Evolutionary conservation across 2,888 invertebrate species (phyloP).

Genomic region (Drosophila algonquin): DNA sequence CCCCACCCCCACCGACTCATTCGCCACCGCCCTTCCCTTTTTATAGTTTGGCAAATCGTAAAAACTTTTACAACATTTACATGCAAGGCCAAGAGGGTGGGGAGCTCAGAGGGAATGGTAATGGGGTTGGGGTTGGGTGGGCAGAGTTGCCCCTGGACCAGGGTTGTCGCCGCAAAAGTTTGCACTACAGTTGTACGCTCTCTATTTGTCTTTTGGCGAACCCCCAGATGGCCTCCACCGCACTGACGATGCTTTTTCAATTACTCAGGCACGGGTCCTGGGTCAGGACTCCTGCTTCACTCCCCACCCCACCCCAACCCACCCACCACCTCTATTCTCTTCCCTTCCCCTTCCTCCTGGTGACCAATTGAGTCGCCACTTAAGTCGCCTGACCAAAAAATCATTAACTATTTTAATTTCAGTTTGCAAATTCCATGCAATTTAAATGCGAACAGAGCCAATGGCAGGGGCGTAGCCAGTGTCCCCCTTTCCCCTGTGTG

Average conservation of each 20-base stretch:
- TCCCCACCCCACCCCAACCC: too few relatives aligned
- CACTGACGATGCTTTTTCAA: conserved; percentile 53
- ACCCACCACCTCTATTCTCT: neutral
- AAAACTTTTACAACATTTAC: conserved; percentile 77
- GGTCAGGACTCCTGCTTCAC: too few relatives aligned
- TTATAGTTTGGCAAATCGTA: conserved; percentile 77
- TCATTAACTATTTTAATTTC: conserved; percentile 79
- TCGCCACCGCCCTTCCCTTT: conserved; percentile 47
- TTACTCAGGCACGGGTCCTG: conserved; percentile 44
- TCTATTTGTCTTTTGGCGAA: conserved; percentile 70
- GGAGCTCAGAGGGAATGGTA: neutral
- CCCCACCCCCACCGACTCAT: neutral
- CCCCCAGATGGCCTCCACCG: conserved; percentile 1
- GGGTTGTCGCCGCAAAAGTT: conserved; percentile 76
- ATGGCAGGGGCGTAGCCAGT: conserved; percentile 54
- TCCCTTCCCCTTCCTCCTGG: neutral
- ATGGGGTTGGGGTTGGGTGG: neutral
- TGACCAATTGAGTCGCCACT: conserved; percentile 61
- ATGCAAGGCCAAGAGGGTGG: conserved; percentile 46
- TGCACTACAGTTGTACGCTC: conserved; percentile 56
- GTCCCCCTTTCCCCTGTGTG: neutral
- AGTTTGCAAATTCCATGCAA: conserved; percentile 78
- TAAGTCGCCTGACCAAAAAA: conserved; percentile 76
- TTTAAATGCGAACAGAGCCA: conserved; percentile 63
- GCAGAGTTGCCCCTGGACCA: conserved; percentile 28